A percentile compares a stretch with the other conserved stretches of the same genome.
These are phyloP conservation scores for Podarcis lilfordi DNA, from an alignment of 2,797 vertebrate genomes.

Conservation along the genomic window DNA sequence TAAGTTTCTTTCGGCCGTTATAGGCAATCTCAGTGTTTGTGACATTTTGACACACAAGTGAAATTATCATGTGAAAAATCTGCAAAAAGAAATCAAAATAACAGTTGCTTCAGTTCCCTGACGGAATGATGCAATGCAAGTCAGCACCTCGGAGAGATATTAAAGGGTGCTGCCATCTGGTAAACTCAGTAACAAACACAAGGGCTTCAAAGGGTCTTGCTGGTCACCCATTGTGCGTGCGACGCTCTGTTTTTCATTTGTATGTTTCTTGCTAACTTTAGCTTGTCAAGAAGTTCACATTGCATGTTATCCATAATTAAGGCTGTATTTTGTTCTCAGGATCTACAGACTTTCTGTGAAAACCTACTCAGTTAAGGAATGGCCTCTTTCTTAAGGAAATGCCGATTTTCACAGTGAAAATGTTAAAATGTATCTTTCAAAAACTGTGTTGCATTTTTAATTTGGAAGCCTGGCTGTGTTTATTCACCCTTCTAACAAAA, in stretches of 20 bases:
- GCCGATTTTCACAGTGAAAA: neutral
- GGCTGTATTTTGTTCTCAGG: neutral
- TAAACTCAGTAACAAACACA: slow-evolving; percentile 8
- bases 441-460: neutral
- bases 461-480: neutral
- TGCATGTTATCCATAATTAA: neutral
- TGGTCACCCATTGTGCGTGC: slow-evolving; percentile 4
- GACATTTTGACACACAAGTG: neutral
- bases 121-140: slow-evolving; percentile 17
- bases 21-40: neutral
- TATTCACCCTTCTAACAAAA: neutral
- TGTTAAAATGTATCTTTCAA: neutral
- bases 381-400: neutral
- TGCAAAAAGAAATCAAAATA: slow-evolving; percentile 18
- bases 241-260: slow-evolving; percentile 15
- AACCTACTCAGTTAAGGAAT: neutral
- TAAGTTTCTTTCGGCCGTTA: neutral
- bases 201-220: neutral
- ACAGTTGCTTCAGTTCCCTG: neutral
- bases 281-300: slow-evolving; percentile 7
- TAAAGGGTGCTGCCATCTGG: slow-evolving; percentile 19
- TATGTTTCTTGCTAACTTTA: slow-evolving; percentile 27
- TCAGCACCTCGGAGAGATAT: slow-evolving; percentile 27
- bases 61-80: slow-evolving; percentile 5
- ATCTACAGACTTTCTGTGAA: neutral